Evolutionary conservation across 1,140 invertebrate genomes (phyloP).

Genomic region (Pseudomyrmex flavicornis): DNA sequence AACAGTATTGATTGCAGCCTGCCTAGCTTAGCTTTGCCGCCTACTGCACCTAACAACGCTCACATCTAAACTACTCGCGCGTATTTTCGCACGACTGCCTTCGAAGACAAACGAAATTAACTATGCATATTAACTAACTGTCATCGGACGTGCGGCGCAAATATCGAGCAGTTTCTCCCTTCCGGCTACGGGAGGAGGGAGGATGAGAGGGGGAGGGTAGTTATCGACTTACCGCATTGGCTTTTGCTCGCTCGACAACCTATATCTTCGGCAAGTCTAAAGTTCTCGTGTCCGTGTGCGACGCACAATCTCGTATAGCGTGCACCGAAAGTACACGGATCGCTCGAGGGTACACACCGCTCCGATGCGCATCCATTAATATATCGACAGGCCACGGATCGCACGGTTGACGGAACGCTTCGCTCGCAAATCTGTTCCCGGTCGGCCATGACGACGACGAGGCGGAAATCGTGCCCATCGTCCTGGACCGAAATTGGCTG

Average conservation of each 20-base stretch:
- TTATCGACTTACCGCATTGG: conserved; percentile 48
- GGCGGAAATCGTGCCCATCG: conserved; percentile 67
- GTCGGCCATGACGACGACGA: conserved; percentile 31
- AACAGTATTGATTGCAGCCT: conserved; percentile 85
- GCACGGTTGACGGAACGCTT: neutral
- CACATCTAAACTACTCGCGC: conserved; percentile 59
- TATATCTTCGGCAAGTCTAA: conserved; percentile 26
- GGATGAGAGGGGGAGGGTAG: too few relatives aligned
- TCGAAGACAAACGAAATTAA: conserved; percentile 61
- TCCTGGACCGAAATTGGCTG: conserved; percentile 70
- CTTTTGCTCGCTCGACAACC: conserved; percentile 32
- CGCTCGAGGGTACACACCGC: neutral
- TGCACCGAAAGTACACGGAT: neutral
- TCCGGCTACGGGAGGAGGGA: neutral
- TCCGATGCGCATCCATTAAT: conserved; percentile 31
- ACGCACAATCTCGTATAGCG: neutral
- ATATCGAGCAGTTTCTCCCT: conserved; percentile 36
- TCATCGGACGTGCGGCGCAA: conserved; percentile 50
- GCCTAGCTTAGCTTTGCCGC: conserved; percentile 73
- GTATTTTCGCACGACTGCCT: conserved; percentile 54
- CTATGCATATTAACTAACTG: conserved; percentile 59
- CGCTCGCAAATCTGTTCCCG: conserved; percentile 57
- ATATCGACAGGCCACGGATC: conserved; percentile 32
- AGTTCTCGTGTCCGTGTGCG: neutral
- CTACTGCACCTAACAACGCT: conserved; percentile 63